These are phyloP conservation scores for Callionymus lyra DNA, from an alignment of 2,113 vertebrate genomes.

Conservation along the genomic window DNA sequence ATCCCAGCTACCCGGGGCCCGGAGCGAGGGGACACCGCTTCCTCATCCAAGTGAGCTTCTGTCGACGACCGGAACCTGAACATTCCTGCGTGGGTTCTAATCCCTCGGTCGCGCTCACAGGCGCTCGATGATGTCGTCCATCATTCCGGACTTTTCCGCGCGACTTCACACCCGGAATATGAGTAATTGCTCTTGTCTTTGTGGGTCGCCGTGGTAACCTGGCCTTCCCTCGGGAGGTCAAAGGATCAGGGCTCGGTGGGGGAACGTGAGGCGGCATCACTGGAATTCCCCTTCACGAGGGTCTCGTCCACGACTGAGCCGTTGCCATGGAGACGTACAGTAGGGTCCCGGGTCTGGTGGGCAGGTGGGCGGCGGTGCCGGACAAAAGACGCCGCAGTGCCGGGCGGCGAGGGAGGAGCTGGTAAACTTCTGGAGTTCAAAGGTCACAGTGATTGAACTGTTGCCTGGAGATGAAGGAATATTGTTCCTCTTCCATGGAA, in stretches of 20 bases:
- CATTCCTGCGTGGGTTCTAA: too few species aligned
- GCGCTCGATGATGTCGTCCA: slow-evolving; percentile 38
- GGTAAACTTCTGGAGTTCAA: slow-evolving; percentile 50
- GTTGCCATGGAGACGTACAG: too few species aligned
- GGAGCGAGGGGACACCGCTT: too few species aligned
- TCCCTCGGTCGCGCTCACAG: too few species aligned
- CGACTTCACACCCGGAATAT: slow-evolving; percentile 45
- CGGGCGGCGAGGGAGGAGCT: slow-evolving; percentile 19
- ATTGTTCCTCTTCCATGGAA: slow-evolving; percentile 41
- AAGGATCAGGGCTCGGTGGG: slow-evolving; percentile 47
- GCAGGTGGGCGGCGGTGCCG: slow-evolving; percentile 34
- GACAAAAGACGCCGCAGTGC: slow-evolving; percentile 26
- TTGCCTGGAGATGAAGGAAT: slow-evolving; percentile 37
- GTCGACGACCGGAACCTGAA: too few species aligned
- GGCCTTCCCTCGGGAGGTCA: slow-evolving; percentile 31
- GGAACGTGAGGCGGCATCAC: slow-evolving; percentile 24
- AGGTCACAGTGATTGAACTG: slow-evolving; percentile 58
- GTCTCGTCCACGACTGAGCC: not conserved
- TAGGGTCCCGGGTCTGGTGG: not conserved
- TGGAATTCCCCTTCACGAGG: slow-evolving; percentile 41
- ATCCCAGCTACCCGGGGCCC: too few species aligned
- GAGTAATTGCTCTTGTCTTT: slow-evolving; percentile 51
- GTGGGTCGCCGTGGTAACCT: slow-evolving; percentile 46
- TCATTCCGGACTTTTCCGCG: slow-evolving; percentile 44
- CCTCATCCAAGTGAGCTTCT: too few species aligned